These are phyloP conservation scores for Megalopta genalis DNA, from an alignment of 1,140 invertebrate genomes.

Conservation along the genomic window DNA sequence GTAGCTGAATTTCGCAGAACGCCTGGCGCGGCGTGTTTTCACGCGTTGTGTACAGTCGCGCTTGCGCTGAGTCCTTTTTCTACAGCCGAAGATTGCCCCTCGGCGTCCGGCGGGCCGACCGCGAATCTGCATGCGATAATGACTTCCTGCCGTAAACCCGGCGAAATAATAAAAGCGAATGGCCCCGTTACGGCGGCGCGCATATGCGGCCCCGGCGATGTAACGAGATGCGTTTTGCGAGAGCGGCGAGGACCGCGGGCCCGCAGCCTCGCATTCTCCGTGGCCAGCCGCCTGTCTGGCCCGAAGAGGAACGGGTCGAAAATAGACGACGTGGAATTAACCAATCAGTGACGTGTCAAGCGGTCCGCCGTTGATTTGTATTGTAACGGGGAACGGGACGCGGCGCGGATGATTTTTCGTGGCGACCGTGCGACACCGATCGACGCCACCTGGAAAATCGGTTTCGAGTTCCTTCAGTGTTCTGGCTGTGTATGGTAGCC, in stretches of 20 bases:
- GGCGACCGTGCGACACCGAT: too few species aligned
- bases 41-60: too few species aligned
- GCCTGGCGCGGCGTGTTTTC: too few species aligned
- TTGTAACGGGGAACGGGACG: neutral
- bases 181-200: conserved; percentile 47
- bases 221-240: conserved; percentile 46
- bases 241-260: conserved; percentile 7
- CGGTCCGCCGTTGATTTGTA: neutral
- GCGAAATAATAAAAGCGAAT: conserved; percentile 64
- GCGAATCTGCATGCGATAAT: conserved; percentile 71
- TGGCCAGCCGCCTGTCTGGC: neutral
- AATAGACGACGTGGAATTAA: conserved; percentile 3
- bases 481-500: too few species aligned
- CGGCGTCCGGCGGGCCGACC: conserved; percentile 51
- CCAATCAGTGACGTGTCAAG: neutral
- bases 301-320: neutral
- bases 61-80: too few species aligned
- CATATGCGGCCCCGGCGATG: conserved; percentile 6
- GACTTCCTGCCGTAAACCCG: conserved; percentile 70
- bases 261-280: neutral
- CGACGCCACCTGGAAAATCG: too few species aligned
- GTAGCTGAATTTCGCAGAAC: too few species aligned
- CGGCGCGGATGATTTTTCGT: neutral
- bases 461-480: too few species aligned
- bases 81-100: conserved; percentile 39